Evolutionary conservation across 2,888 invertebrate genomes (phyloP).

Genomic region (Fragum sueziense): DNA sequence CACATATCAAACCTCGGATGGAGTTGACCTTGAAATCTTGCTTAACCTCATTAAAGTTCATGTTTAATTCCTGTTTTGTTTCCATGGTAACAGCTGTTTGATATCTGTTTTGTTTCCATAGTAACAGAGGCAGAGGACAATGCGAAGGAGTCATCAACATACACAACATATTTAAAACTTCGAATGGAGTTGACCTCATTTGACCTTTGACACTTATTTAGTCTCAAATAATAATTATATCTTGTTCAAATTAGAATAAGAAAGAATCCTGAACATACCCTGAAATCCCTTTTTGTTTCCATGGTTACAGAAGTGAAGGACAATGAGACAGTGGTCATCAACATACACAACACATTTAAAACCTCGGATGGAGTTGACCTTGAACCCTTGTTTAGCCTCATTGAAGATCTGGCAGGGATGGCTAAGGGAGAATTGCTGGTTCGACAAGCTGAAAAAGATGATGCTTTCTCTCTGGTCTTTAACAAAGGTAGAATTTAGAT

Average conservation of each 20-base stretch:
- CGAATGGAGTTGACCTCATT: not conserved
- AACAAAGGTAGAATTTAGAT: conserved; percentile 2
- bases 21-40: not conserved
- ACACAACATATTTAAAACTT: not conserved
- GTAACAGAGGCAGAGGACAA: too few relatives aligned
- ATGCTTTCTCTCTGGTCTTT: conserved; percentile 33
- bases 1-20: not conserved
- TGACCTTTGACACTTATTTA: not conserved
- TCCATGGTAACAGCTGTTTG: not conserved
- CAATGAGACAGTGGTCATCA: conserved; percentile 15
- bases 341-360: conserved; percentile 8
- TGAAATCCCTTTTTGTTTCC: not conserved
- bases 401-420: conserved; percentile 27
- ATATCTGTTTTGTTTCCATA: not conserved
- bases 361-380: not conserved
- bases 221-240: too few relatives aligned
- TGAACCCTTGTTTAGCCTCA: not conserved
- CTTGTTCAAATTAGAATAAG: too few relatives aligned
- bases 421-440: conserved; percentile 8
- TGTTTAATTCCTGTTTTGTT: too few relatives aligned
- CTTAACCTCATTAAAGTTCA: not conserved
- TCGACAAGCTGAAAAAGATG: conserved; percentile 19
- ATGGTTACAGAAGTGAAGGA: conserved; percentile 4
- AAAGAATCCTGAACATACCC: too few relatives aligned
- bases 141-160: too few relatives aligned